Evolutionary conservation across 2,113 vertebrate genomes (phyloP).

Genomic region (Octodon degus): DNA sequence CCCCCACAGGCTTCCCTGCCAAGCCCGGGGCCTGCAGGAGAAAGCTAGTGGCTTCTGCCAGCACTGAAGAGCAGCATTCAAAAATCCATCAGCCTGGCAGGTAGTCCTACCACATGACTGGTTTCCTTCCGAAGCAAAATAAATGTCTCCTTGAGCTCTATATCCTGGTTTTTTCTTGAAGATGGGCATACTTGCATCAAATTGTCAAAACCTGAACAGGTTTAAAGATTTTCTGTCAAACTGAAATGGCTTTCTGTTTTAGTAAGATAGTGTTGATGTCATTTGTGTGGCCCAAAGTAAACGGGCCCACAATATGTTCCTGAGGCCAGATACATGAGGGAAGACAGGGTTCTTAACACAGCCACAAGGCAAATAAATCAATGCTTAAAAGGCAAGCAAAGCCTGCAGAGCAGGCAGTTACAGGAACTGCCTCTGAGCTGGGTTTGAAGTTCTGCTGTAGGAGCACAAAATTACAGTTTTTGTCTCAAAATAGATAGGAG

Average conservation of each 20-base stretch:
- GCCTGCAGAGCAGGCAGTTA: slow-evolving; percentile 83
- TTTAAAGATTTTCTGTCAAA: slow-evolving; percentile 76
- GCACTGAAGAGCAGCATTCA: neutral
- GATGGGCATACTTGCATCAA: slow-evolving; percentile 43
- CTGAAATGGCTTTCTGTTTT: slow-evolving; percentile 74
- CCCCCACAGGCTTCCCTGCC: neutral
- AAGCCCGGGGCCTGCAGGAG: slow-evolving; percentile 3
- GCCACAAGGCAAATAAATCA: slow-evolving; percentile 81
- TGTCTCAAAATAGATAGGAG: slow-evolving; percentile 83
- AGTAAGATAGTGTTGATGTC: slow-evolving; percentile 70
- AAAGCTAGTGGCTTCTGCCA: slow-evolving; percentile 15
- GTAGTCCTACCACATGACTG: neutral
- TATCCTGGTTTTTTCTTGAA: slow-evolving; percentile 39
- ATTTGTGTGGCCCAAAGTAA: slow-evolving; percentile 69
- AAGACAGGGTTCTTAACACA: slow-evolving; percentile 70
- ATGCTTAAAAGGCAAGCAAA: slow-evolving; percentile 76
- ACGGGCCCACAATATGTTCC: slow-evolving; percentile 51
- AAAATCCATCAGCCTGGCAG: slow-evolving; percentile 56
- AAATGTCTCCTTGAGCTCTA: slow-evolving; percentile 49
- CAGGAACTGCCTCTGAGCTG: slow-evolving; percentile 76
- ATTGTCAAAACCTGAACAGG: slow-evolving; percentile 50
- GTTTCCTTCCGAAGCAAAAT: slow-evolving; percentile 63
- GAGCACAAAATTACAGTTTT: slow-evolving; percentile 85
- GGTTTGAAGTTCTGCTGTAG: slow-evolving; percentile 80
- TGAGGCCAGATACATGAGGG: neutral